Evolutionary conservation across 1,140 invertebrate genomes (phyloP), one percentile per base, ranked within the genome.

Genomic region (Homarus americanus): DNA sequence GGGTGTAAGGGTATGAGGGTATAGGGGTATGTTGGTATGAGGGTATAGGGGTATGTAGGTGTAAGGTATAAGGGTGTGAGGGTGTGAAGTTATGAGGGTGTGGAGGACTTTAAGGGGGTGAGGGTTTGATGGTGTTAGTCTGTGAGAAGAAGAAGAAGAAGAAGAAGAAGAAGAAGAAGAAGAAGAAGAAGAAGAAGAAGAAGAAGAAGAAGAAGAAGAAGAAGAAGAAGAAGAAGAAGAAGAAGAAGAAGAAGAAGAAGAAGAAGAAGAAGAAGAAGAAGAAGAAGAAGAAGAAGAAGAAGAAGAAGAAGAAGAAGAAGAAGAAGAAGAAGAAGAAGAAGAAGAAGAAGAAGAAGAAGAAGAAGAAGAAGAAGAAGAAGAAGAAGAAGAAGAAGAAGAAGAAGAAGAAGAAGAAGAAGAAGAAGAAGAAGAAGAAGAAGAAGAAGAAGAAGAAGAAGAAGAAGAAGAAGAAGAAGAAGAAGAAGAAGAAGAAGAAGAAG

Each of bases 181-280:
- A 66, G 28, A 66, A 28, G 63, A 66, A 12, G 28, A 3, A 24
- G 63, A 24, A 28, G 28, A 66, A 66, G 63, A 66, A 66, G 63
- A 28, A 66, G 28, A 66, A 24, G 63, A 66, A 66, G 20, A 66
- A 66, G 63, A 75, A 75, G 34, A 75, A 75, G 34, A 75, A 75
- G 28, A n/a, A 32, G 34, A 4, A 75, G 34, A 75, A 75, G 28
- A 75, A 75, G 10, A 75, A 32, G 34, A 66, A 63, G 32, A 58
- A 69, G 32, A 58, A 12, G 24, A 12, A 58, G 10, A 58, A 58
- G 24, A 58, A 58, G 53, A 24, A 58, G 24, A n/a, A n/a, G n/a
- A n/a, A n/a, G 44, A n/a, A n/a, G n/a, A n/a, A n/a, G n/a, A n/a
- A n/a, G n/a, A n/a, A n/a, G n/a, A n/a, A n/a, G n/a, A n/a, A n/a